A percentile compares a stretch with the other conserved stretches of the same genome.
phyloP scores from a whole-genome alignment of 2,113 vertebrate genomes.

The Clupea harengus region DNA sequence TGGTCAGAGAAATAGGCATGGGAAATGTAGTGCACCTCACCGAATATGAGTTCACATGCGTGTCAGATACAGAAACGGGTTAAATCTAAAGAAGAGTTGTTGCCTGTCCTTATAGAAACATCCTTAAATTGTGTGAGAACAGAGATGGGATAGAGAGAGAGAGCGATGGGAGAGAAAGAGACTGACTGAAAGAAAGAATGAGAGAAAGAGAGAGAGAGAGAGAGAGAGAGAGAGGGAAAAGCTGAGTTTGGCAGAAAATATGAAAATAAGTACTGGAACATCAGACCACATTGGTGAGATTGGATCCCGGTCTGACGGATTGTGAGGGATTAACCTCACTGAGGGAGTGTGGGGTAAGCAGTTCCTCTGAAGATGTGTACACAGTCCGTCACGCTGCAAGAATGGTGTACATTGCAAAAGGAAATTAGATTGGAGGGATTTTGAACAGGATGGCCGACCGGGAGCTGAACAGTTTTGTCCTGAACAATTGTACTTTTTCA shows the following conservation, averaged over 20 bases:
- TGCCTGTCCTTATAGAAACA: not conserved
- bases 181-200: not conserved
- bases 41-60: not conserved
- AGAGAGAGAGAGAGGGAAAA: not conserved
- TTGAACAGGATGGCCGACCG: not conserved
- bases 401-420: constrained; percentile 37
- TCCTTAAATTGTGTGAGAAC: not conserved
- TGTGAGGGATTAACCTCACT: constrained; percentile 43
- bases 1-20: not conserved
- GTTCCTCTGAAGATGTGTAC: constrained; percentile 30
- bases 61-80: not conserved
- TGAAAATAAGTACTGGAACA: constrained; percentile 35
- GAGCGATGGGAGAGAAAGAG: not conserved
- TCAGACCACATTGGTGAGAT: constrained; percentile 32
- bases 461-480: not conserved
- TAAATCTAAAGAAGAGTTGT: not conserved
- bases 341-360: constrained; percentile 32
- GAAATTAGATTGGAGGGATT: constrained; percentile 43
- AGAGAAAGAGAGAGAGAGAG: not conserved
- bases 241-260: constrained; percentile 35
- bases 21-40: not conserved
- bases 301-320: constrained; percentile 32
- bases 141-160: not conserved
- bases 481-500: not conserved
- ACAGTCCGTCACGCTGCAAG: constrained; percentile 28